These are phyloP conservation scores for Phrixothrix hirtus DNA, from an alignment of 2,888 invertebrate genomes.

Conservation along the genomic window DNA sequence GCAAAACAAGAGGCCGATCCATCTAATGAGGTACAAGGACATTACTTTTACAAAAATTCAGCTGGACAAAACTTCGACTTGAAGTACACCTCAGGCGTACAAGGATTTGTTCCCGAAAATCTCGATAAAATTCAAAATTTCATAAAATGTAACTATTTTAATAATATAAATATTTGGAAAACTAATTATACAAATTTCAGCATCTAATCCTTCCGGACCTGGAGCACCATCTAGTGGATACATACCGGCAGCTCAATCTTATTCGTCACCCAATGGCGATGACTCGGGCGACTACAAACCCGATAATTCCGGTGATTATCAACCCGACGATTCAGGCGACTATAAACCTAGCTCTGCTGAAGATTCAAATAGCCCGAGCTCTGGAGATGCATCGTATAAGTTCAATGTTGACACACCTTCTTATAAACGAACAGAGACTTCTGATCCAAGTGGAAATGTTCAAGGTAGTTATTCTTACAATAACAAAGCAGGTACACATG, in stretches of 20 bases:
- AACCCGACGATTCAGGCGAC: conserved; percentile 10
- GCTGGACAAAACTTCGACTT: conserved; percentile 42
- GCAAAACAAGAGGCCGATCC: conserved; percentile 48
- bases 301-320: conserved; percentile 14
- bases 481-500: conserved; percentile 37
- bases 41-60: conserved; percentile 43
- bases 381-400: conserved; percentile 43
- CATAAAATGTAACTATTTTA: too few species aligned
- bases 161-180: too few species aligned
- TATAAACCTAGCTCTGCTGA: too few species aligned
- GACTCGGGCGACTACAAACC: conserved; percentile 13
- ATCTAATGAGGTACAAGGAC: conserved; percentile 46
- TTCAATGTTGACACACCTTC: conserved; percentile 40
- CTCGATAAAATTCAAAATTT: conserved; percentile 22
- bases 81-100: conserved; percentile 47
- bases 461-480: conserved; percentile 39
- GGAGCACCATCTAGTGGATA: neutral
- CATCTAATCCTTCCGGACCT: conserved; percentile 1
- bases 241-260: neutral
- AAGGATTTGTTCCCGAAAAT: conserved; percentile 45
- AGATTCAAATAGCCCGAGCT: conserved; percentile 24
- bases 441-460: conserved; percentile 38
- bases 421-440: conserved; percentile 36
- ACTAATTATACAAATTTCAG: too few species aligned
- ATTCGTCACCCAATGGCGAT: neutral